Evolutionary conservation across 2,888 invertebrate genomes (phyloP), one percentile per base, ranked within the genome.

Genomic region (Amphipyra tragopoginis): DNA sequence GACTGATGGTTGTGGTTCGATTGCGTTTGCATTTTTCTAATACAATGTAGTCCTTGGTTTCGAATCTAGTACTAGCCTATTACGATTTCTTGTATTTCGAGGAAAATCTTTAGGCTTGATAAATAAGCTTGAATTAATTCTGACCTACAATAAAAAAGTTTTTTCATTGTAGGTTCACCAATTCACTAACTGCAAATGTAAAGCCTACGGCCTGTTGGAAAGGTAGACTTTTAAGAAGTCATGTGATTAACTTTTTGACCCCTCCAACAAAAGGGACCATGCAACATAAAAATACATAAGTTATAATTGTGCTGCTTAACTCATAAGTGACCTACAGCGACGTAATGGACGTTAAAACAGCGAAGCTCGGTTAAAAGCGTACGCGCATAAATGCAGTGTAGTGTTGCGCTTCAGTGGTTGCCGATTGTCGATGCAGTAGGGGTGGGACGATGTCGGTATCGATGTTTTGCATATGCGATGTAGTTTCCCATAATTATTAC

Each of bases 291-390:
- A 54, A 43, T 29, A 42, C 49, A 58, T 61, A 49, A 40, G 13
- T 71, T 65, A 65, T 72, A 74, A 70, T 70, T 68, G 62, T 53
- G 29, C 29, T 38, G 40, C 34, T 65, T 65, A 49, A 15, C 43
- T 38, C 61, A 51, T 72, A 72, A 71, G 47, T 74, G 60, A 77
- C 77, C 77, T 76, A 80, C 80, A 78, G 78, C 73, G 58, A 45
- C 66, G 80, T 80, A 80, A 79, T 78, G 71, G 60, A 61, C 67
- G 71, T 57, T 75, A 78, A 68, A 78, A 67, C 58, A 66, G 63
- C 65, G 60, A 72, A 72, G 70, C 83, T 72, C 65, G 72, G 78
- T 83, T 85, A 83, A 81, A 81, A 77, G 67, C 81, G 82, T 77
- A 77, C 72, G 69, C 72, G 70, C 77, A 72, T 82, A 81, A 81